phyloP scores from a whole-genome alignment of 2,113 vertebrate genomes.

The Tauraco erythrolophus region DNA sequence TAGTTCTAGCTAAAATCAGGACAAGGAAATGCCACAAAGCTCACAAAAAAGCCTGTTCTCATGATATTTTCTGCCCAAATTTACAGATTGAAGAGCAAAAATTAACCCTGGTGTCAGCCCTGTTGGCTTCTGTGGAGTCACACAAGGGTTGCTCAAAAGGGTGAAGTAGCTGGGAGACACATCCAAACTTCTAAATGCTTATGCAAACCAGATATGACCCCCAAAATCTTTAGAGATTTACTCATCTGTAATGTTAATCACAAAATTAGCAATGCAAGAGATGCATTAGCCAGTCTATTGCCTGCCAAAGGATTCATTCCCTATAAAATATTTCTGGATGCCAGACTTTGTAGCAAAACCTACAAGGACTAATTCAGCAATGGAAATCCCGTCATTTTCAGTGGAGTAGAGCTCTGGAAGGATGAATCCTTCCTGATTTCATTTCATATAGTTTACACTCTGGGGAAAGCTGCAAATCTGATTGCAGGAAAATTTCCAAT shows the following conservation, averaged over 20 bases:
- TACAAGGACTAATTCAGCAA: neutral
- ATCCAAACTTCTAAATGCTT: neutral
- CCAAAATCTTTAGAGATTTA: neutral
- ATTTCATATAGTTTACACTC: neutral
- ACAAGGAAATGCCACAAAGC: neutral
- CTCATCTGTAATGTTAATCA: neutral
- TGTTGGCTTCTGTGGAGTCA: neutral
- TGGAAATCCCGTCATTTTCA: neutral
- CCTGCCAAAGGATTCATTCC: conserved; percentile 9
- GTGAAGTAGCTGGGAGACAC: neutral
- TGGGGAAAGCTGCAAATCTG: neutral
- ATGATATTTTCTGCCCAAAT: neutral
- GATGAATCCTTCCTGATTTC: neutral
- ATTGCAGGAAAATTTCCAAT: neutral
- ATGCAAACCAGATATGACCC: neutral
- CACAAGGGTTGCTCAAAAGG: neutral
- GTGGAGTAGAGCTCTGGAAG: neutral
- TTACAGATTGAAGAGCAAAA: neutral
- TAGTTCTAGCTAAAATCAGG: neutral
- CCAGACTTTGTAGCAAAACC: neutral
- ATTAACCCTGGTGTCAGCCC: neutral
- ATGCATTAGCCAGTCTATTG: neutral
- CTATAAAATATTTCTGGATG: neutral
- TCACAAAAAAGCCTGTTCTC: neutral
- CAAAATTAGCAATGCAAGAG: neutral